Base-by-base conservation (phyloP, 2,888 invertebrate species). In the Lottia gigantea region DNA sequence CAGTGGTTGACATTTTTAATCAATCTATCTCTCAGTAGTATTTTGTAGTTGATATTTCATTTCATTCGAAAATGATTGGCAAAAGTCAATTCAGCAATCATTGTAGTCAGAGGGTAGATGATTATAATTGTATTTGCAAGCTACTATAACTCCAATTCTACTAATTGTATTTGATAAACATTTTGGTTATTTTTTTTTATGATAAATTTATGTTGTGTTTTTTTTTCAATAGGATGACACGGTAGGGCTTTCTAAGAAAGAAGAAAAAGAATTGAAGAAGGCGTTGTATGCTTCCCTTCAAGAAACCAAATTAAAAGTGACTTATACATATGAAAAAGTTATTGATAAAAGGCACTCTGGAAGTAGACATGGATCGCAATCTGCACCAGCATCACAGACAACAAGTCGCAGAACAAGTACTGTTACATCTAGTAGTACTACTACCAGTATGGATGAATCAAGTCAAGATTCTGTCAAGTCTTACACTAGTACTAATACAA, bases 211-310 rank as follows among this genome's bases (percentile, higher is more conserved):
- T 4, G 6, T 55, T n/a, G 8, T 6, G 2, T 55, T 55, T 2
- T 25, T 61, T 19, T 65, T 31, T 14, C 69, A 66, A 2, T 67
- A 83, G 81, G 82, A 86, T 78, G 83, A 84, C 49, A 78, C 80
- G 11, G 80, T 83, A 25, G 88, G 88, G 7, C 71, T 89, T 55
- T 86, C 88, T 23, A 86, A 88, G 85, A 80, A 80, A 70, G 89
- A 89, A 68, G 88, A 89, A 73, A 83, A 83, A 45, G 88, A 88
- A 66, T 75, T 89, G 68, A 88, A 88, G 75, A 88, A 84, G 74
- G 89, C 89, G 0, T 74, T 89, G 66, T 88, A 88, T 79, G 88
- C 88, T 4, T 89, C 89, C 0, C 79, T 89, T 16, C 87, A 88
- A 74, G 87, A 88, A 68, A 82, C 79, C 6, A 73, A 70, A 66